These are phyloP conservation scores for Pelecanus crispus DNA, from an alignment of 2,113 vertebrate species.

Conservation along the genomic window DNA sequence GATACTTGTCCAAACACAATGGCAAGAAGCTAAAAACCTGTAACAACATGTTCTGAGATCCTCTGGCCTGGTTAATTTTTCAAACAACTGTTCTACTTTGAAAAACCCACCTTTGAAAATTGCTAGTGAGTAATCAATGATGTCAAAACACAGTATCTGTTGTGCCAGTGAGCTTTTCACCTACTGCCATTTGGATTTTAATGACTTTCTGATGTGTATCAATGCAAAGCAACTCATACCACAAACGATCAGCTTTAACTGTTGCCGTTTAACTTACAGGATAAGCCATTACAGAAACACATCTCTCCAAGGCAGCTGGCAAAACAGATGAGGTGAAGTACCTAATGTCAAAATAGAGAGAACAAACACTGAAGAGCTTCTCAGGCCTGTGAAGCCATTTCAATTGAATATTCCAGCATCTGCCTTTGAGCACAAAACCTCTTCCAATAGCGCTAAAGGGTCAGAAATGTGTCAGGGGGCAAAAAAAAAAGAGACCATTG, in stretches of 20 bases:
- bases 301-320: neutral
- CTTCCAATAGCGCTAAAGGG: neutral
- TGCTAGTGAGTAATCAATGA: neutral
- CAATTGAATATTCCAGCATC: neutral
- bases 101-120: neutral
- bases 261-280: neutral
- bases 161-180: neutral
- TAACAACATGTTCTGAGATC: neutral
- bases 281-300: neutral
- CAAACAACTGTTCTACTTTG: neutral
- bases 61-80: neutral
- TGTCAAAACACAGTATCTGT: neutral
- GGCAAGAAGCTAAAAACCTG: neutral
- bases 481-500: neutral
- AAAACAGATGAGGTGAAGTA: neutral
- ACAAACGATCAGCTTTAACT: neutral
- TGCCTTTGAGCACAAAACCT: neutral
- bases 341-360: neutral
- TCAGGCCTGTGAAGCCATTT: neutral
- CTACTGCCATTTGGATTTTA: neutral
- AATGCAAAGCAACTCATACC: neutral
- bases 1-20: neutral
- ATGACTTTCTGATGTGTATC: neutral
- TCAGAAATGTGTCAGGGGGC: neutral
- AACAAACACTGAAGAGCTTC: neutral